Evolutionary conservation across 2,797 vertebrate genomes (phyloP).

Genomic region (Paguma larvata): DNA sequence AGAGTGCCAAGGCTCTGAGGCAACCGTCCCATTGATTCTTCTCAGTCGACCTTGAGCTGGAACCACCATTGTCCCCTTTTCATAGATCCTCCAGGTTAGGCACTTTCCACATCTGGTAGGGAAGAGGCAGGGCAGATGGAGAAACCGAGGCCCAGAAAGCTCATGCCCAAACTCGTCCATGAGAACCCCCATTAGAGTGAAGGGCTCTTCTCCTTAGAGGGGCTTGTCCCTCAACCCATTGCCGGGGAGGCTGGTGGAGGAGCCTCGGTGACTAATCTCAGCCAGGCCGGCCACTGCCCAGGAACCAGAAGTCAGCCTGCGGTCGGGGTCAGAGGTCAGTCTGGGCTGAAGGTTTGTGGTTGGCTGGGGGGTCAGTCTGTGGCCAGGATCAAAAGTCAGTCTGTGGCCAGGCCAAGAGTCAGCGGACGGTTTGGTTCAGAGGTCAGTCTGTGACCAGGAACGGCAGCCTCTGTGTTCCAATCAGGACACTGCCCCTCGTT

Average conservation of each 20-base stretch:
- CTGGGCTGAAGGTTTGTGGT: conserved; percentile 60
- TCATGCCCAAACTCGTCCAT: neutral
- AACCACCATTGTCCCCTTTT: neutral
- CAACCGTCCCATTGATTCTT: neutral
- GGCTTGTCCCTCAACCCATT: neutral
- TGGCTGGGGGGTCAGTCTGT: conserved; percentile 34
- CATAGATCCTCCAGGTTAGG: neutral
- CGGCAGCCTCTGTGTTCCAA: neutral
- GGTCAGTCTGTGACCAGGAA: neutral
- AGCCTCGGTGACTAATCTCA: neutral
- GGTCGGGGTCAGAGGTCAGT: conserved; percentile 44
- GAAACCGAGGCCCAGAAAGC: conserved; percentile 5
- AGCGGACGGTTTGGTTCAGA: neutral
- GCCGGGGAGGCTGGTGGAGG: neutral
- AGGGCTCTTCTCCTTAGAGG: neutral
- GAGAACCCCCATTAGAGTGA: neutral
- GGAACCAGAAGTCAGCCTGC: conserved; percentile 39
- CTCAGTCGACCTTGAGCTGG: neutral
- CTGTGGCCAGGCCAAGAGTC: conserved; percentile 8
- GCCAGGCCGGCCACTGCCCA: neutral
- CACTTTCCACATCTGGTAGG: neutral
- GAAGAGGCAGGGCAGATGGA: neutral
- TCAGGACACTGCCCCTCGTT: neutral
- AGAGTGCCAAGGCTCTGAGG: neutral
- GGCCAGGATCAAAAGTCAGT: conserved; percentile 11